Evolutionary conservation across 64 coral and sea anemone species (phyloP).

Genomic region (Porites australiensis): DNA sequence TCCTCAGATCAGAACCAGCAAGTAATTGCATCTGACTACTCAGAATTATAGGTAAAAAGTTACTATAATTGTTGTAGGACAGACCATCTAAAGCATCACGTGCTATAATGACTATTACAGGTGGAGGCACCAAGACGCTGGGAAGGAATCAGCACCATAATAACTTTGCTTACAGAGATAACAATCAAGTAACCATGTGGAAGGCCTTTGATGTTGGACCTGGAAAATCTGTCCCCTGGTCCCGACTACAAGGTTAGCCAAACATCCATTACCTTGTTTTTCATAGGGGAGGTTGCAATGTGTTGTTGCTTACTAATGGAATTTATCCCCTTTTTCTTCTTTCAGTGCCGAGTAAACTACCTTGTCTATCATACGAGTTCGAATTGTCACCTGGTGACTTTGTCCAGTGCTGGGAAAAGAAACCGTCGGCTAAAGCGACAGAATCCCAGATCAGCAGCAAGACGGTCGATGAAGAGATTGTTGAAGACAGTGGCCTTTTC

Average conservation of each 20-base stretch:
- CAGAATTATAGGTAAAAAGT: neutral
- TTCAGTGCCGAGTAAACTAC: constrained; percentile 10
- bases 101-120: neutral
- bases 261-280: neutral
- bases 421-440: neutral
- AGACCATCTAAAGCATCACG: neutral
- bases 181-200: neutral
- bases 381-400: constrained; percentile 16
- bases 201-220: constrained; percentile 4
- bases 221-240: neutral
- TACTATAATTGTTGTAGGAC: neutral
- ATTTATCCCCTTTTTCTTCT: neutral
- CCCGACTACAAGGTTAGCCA: neutral
- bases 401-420: constrained; percentile 20
- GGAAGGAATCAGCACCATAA: constrained; percentile 39
- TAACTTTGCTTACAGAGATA: neutral
- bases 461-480: neutral
- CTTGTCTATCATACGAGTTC: neutral
- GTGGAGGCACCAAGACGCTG: neutral
- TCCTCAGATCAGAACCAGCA: constrained; percentile 1
- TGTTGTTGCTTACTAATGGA: constrained; percentile 1
- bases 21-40: neutral
- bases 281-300: neutral
- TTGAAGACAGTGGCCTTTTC: neutral
- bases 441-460: neutral